A percentile compares a stretch with the other conserved stretches of the same genome.
These are phyloP conservation scores for Drosophila testacea DNA, from an alignment of 2,888 invertebrate species.

Conservation along the genomic window DNA sequence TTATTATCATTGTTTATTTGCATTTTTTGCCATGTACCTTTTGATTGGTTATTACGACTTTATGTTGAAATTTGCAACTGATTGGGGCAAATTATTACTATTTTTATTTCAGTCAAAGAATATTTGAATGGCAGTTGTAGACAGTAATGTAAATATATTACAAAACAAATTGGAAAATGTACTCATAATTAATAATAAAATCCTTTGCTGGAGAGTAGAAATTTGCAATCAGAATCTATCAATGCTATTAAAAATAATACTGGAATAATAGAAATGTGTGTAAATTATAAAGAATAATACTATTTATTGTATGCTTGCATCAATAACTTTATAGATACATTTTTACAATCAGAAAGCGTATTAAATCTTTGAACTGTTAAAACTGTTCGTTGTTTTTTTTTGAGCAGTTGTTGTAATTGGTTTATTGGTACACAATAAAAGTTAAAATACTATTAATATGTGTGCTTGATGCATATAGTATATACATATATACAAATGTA, in stretches of 20 bases:
- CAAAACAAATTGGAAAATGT: too few relatives aligned
- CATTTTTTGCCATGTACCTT: background rate
- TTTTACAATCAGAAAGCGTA: background rate
- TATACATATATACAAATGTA: constrained; percentile 4
- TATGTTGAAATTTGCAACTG: constrained; percentile 4
- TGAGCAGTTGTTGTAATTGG: constrained; percentile 59
- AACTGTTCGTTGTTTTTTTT: constrained; percentile 7
- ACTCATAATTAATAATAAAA: too few relatives aligned
- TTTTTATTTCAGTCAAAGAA: too few relatives aligned
- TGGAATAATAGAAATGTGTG: too few relatives aligned
- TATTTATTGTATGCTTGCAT: too few relatives aligned
- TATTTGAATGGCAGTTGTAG: too few relatives aligned
- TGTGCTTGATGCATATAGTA: constrained; percentile 11
- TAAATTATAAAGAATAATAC: too few relatives aligned
- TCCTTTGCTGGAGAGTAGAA: too few relatives aligned
- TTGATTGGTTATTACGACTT: constrained; percentile 4
- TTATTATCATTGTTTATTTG: constrained; percentile 39
- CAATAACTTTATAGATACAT: too few relatives aligned
- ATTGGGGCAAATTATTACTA: background rate
- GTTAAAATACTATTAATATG: constrained; percentile 44
- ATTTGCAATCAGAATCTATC: too few relatives aligned
- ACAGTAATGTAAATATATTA: too few relatives aligned
- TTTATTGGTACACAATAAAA: constrained; percentile 63
- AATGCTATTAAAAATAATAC: too few relatives aligned
- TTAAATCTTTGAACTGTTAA: background rate